Conservation (phyloP, 1,140 invertebrate species). For the Pseudomyrmex sp. region DNA sequence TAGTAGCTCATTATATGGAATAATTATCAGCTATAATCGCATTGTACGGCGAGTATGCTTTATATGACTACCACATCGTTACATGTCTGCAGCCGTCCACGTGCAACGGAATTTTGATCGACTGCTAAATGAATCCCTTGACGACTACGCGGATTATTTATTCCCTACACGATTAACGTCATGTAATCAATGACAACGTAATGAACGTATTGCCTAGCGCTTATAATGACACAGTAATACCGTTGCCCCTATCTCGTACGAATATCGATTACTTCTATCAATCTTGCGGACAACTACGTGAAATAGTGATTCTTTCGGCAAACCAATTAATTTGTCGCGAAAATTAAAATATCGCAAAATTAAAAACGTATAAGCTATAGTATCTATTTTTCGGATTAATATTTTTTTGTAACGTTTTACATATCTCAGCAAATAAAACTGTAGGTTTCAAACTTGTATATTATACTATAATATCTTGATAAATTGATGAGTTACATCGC, state of each 20-base stretch:
- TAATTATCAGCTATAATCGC: conserved; percentile 61
- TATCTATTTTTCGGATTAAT: too few species aligned
- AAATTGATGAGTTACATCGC: not conserved
- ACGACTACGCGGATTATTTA: conserved; percentile 55
- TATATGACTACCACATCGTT: conserved; percentile 34
- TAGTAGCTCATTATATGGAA: conserved; percentile 61
- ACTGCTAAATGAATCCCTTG: conserved; percentile 57
- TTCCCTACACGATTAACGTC: conserved; percentile 58
- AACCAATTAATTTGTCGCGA: not conserved
- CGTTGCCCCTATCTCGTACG: not conserved
- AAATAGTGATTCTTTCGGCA: not conserved
- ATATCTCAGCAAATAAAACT: too few species aligned
- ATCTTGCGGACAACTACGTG: not conserved
- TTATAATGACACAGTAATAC: conserved; percentile 50
- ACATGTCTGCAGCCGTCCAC: conserved; percentile 7
- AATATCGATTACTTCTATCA: conserved; percentile 53
- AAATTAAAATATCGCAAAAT: conserved; percentile 2
- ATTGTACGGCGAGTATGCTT: conserved; percentile 49
- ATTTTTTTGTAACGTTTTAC: too few species aligned
- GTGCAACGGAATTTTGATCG: conserved; percentile 50
- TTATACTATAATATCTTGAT: not conserved
- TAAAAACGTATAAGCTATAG: not conserved
- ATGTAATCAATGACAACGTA: conserved; percentile 58
- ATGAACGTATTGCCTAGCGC: conserved; percentile 56
- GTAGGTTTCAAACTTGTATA: too few species aligned